Conservation (phyloP, 2,113 vertebrate species). For the Triplophysa siluroides region DNA sequence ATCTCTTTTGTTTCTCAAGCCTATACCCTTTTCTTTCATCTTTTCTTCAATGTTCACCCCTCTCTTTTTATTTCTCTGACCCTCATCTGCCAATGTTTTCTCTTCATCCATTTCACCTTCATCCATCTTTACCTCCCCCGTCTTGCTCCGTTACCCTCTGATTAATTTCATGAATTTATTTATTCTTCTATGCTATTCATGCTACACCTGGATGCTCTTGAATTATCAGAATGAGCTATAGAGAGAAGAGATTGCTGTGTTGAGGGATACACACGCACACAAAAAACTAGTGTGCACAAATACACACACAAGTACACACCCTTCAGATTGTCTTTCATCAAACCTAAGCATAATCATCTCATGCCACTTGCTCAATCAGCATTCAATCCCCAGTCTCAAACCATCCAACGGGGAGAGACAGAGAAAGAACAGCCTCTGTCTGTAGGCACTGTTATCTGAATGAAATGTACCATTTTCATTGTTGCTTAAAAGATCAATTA, state of each 20-base stretch:
- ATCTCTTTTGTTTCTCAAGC: neutral
- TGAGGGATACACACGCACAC: neutral
- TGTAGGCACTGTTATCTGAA: slow-evolving; percentile 2
- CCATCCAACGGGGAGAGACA: neutral
- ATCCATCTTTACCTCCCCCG: neutral
- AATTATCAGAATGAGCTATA: slow-evolving; percentile 30
- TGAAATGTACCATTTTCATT: neutral
- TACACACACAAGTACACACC: slow-evolving; percentile 7
- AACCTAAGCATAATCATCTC: slow-evolving; percentile 36
- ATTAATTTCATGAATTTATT: slow-evolving; percentile 51
- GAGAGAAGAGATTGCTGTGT: slow-evolving; percentile 8
- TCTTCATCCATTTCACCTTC: slow-evolving; percentile 7
- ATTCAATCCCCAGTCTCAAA: slow-evolving; percentile 1
- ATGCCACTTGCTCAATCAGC: slow-evolving; percentile 30
- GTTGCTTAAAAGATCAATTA: neutral
- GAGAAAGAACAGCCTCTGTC: neutral
- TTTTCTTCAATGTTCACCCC: slow-evolving; percentile 15
- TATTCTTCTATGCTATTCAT: slow-evolving; percentile 45
- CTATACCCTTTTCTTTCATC: neutral
- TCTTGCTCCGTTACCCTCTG: slow-evolving; percentile 27
- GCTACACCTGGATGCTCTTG: slow-evolving; percentile 52
- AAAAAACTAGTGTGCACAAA: neutral
- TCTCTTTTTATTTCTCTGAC: slow-evolving; percentile 18
- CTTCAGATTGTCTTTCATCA: slow-evolving; percentile 28
- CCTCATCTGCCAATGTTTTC: slow-evolving; percentile 9